Evolutionary conservation across 2,888 invertebrate genomes (phyloP).

Genomic region (Acronicta aceris): DNA sequence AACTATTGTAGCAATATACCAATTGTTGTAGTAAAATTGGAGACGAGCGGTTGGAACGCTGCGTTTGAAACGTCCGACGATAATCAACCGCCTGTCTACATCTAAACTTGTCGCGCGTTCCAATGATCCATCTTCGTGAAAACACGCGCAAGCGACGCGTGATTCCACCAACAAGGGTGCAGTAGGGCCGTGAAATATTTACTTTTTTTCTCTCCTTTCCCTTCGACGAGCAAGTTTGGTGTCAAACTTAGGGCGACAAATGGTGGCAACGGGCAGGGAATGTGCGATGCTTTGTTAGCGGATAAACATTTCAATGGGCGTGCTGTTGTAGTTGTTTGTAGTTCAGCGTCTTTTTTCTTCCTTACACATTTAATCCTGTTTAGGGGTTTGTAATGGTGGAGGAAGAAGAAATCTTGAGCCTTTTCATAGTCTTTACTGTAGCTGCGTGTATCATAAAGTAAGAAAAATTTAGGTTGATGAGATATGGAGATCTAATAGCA

Average conservation of each 20-base stretch:
- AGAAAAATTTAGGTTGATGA: too few relatives aligned
- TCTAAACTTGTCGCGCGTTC: constrained; percentile 66
- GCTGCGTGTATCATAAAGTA: too few relatives aligned
- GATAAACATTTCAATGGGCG: constrained; percentile 59
- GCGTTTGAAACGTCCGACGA: constrained; percentile 9
- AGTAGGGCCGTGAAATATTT: constrained; percentile 81
- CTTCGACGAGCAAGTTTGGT: constrained; percentile 74
- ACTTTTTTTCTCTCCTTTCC: constrained; percentile 76
- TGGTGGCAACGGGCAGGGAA: constrained; percentile 67
- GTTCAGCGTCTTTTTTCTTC: constrained; percentile 35
- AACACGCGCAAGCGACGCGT: constrained; percentile 86
- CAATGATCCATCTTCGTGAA: constrained; percentile 86
- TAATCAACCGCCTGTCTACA: constrained; percentile 61
- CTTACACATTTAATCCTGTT: constrained; percentile 38
- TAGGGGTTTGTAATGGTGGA: constrained; percentile 4
- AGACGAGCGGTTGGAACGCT: constrained; percentile 22
- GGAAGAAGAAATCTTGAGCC: neutral
- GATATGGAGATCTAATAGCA: too few relatives aligned
- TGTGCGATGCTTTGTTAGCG: constrained; percentile 68
- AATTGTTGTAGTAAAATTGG: too few relatives aligned
- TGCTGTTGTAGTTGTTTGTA: constrained; percentile 50
- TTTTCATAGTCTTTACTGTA: neutral
- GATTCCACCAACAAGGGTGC: constrained; percentile 87
- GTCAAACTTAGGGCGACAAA: constrained; percentile 80
- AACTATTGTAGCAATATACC: too few relatives aligned